Percentiles rank a stretch among this genome's conserved stretches.
phyloP scores from a whole-genome alignment of 2,797 vertebrate species.

The Coracias cyanogaster region DNA sequence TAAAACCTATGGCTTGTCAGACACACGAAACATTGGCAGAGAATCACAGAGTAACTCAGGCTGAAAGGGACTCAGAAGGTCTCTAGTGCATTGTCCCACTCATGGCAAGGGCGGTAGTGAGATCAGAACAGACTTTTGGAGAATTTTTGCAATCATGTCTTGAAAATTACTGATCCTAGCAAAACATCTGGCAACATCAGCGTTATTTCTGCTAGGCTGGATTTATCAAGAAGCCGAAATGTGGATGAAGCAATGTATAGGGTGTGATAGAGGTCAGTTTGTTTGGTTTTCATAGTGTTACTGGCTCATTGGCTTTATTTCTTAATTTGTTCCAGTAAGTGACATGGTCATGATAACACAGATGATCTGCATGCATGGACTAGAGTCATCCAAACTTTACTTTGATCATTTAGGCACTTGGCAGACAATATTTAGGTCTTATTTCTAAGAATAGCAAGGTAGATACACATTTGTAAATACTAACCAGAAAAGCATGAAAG shows the following conservation, averaged over 20 bases:
- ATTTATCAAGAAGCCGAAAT: neutral
- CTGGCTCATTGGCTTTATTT: neutral
- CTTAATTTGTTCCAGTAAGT: neutral
- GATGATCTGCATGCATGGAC: neutral
- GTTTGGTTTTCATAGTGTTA: neutral
- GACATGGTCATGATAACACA: neutral
- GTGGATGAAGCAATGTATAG: neutral
- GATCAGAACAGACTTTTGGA: neutral
- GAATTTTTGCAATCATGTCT: neutral
- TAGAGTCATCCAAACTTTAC: neutral
- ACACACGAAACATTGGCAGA: neutral
- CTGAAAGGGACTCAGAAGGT: neutral
- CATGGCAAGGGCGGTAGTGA: neutral
- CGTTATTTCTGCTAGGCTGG: neutral
- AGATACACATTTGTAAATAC: neutral
- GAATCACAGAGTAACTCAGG: accelerated
- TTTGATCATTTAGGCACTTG: neutral
- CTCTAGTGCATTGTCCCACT: neutral
- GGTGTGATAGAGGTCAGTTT: neutral
- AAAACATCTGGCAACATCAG: neutral
- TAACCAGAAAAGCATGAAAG: slow-evolving; percentile 35
- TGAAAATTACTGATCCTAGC: slow-evolving; percentile 13
- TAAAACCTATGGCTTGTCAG: neutral
- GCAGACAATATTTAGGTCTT: slow-evolving; percentile 15
- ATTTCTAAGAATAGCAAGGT: slow-evolving; percentile 41